phyloP scores from a whole-genome alignment of 1,140 invertebrate genomes.

The Uloborus diversus region DNA sequence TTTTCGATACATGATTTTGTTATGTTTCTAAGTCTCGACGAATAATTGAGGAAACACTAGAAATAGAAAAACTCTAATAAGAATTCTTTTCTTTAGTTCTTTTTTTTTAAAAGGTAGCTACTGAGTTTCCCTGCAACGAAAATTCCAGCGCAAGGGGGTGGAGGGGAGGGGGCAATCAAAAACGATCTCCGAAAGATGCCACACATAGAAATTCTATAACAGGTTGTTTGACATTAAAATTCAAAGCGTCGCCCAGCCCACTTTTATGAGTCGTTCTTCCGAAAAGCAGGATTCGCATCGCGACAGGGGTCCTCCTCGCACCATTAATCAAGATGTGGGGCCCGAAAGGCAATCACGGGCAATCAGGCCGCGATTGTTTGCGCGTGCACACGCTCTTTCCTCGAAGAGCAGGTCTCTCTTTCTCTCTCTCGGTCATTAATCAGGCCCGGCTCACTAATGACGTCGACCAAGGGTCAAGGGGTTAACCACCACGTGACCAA shows the following conservation, averaged over 20 bases:
- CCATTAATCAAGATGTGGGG: slow-evolving; percentile 28
- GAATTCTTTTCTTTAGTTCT: too few species aligned
- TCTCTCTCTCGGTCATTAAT: slow-evolving; percentile 28
- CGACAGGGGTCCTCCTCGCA: background rate
- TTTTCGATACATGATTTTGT: too few species aligned
- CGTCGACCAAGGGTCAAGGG: slow-evolving; percentile 26
- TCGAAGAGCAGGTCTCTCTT: background rate
- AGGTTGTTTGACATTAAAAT: background rate
- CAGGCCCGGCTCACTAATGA: slow-evolving; percentile 45
- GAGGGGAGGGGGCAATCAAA: too few species aligned
- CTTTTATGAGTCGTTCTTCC: background rate
- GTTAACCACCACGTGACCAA: slow-evolving; percentile 37
- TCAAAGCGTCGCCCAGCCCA: background rate
- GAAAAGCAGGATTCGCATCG: background rate
- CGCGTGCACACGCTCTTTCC: background rate
- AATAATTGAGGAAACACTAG: too few species aligned
- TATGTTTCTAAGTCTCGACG: too few species aligned
- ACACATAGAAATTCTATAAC: too few species aligned
- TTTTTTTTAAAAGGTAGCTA: too few species aligned
- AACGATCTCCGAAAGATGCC: too few species aligned
- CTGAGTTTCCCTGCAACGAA: too few species aligned
- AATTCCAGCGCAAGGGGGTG: too few species aligned
- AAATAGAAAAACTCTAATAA: too few species aligned
- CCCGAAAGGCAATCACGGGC: slow-evolving; percentile 20
- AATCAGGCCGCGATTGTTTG: slow-evolving; percentile 50